phyloP scores from a whole-genome alignment of 2,797 vertebrate genomes.

The Coilia nasus region DNA sequence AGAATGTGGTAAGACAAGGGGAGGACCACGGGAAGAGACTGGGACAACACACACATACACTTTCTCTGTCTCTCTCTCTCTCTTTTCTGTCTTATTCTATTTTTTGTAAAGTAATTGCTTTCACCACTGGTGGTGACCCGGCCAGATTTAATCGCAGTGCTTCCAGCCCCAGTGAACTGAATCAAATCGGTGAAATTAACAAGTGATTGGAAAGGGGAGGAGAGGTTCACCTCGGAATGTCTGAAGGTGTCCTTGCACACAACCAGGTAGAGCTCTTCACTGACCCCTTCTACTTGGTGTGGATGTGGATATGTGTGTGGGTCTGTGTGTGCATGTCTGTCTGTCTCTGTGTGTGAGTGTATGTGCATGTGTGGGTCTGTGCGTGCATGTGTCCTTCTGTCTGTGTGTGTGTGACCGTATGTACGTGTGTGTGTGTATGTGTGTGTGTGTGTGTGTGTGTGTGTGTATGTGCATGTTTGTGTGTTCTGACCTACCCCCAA shows the following conservation, averaged over 20 bases:
- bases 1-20: slow-evolving; percentile 23
- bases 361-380: slow-evolving; percentile 21
- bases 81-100: slow-evolving; percentile 67
- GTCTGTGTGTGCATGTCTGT: slow-evolving; percentile 17
- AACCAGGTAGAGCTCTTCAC: neutral
- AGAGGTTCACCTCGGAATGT: slow-evolving; percentile 49
- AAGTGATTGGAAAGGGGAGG: slow-evolving; percentile 63
- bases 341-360: slow-evolving; percentile 17
- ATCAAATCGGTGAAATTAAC: slow-evolving; percentile 81
- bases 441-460: slow-evolving; percentile 6
- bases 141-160: slow-evolving; percentile 79
- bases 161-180: slow-evolving; percentile 72
- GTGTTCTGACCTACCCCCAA: neutral
- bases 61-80: slow-evolving; percentile 46
- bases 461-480: neutral
- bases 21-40: slow-evolving; percentile 56
- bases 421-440: slow-evolving; percentile 15
- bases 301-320: too few relatives aligned
- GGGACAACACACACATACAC: too few relatives aligned
- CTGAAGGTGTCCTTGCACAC: slow-evolving; percentile 10
- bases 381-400: neutral
- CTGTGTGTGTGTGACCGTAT: neutral
- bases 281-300: neutral
- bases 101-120: slow-evolving; percentile 82
- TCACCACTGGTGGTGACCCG: slow-evolving; percentile 78